Percentiles rank a stretch among this genome's conserved stretches.
phyloP scores from a whole-genome alignment of 2,113 vertebrate species.

The Cyrtonyx montezumae region DNA sequence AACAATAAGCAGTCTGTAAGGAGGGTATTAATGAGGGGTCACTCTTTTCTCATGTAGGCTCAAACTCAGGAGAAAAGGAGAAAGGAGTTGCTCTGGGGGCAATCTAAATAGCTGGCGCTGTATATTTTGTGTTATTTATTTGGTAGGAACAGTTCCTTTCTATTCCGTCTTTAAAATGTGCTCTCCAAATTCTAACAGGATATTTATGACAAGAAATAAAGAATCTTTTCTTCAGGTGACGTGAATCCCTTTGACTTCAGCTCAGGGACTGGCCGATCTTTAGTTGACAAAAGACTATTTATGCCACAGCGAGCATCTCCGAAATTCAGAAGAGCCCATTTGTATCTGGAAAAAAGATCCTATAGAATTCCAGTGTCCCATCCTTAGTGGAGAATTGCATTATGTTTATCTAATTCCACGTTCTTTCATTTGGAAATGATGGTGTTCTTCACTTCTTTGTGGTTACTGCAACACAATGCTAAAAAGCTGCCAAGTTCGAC shows the following conservation, averaged over 20 bases:
- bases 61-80: constrained; percentile 47
- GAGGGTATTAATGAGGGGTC: constrained; percentile 69
- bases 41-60: constrained; percentile 68
- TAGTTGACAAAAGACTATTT: constrained; percentile 36
- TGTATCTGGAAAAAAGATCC: constrained; percentile 34
- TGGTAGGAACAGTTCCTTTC: constrained; percentile 1
- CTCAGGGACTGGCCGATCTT: not conserved
- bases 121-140: constrained; percentile 37
- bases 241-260: constrained; percentile 12
- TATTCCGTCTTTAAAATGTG: not conserved
- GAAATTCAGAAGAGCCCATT: constrained; percentile 37
- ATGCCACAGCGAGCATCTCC: not conserved
- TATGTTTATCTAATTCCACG: constrained; percentile 34
- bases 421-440: constrained; percentile 58
- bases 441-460: constrained; percentile 27
- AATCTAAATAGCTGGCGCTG: constrained; percentile 3
- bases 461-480: constrained; percentile 38
- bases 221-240: not conserved
- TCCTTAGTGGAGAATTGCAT: constrained; percentile 14
- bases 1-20: constrained; percentile 77
- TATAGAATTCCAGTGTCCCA: constrained; percentile 27
- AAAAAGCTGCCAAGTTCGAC: constrained; percentile 50
- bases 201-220: constrained; percentile 29
- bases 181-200: not conserved
- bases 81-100: constrained; percentile 11